These are phyloP conservation scores for Allolobophora icterica DNA, from an alignment of 2,888 invertebrate species.

Conservation along the genomic window DNA sequence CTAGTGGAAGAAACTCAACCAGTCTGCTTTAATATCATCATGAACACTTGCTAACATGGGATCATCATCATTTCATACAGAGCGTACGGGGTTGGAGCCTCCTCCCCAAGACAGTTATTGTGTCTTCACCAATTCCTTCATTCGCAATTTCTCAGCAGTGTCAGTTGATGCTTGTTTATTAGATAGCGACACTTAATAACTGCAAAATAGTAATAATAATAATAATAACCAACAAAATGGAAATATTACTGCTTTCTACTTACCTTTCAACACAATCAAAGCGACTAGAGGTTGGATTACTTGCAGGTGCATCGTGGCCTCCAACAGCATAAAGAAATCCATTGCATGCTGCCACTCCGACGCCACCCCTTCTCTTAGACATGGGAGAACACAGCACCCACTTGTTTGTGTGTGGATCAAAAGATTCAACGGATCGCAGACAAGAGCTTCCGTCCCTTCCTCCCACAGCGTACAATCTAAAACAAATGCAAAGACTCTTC, in stretches of 20 bases:
- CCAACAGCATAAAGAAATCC: conserved; percentile 90
- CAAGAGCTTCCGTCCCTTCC: conserved; percentile 91
- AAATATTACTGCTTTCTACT: conserved; percentile 39
- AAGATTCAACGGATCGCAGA: conserved; percentile 86
- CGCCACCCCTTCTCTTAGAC: conserved; percentile 84
- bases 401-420: conserved; percentile 79
- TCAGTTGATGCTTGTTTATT: too few species aligned
- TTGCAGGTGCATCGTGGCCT: conserved; percentile 90
- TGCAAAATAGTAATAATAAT: too few species aligned
- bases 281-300: conserved; percentile 80
- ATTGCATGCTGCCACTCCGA: conserved; percentile 86
- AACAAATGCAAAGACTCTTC: conserved; percentile 35
- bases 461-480: conserved; percentile 86
- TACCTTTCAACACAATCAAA: conserved; percentile 90
- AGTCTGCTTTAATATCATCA: too few species aligned
- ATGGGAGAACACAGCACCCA: conserved; percentile 88
- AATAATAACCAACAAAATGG: background rate
- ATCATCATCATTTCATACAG: too few species aligned
- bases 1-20: too few species aligned
- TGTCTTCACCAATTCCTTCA: too few species aligned
- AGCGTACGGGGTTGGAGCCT: too few species aligned
- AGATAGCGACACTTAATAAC: too few species aligned
- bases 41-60: too few species aligned
- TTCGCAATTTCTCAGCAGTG: too few species aligned
- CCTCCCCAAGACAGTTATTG: too few species aligned